These are phyloP conservation scores for Hirtodrosophila alboralis DNA, from an alignment of 2,888 invertebrate genomes.

Conservation along the genomic window DNA sequence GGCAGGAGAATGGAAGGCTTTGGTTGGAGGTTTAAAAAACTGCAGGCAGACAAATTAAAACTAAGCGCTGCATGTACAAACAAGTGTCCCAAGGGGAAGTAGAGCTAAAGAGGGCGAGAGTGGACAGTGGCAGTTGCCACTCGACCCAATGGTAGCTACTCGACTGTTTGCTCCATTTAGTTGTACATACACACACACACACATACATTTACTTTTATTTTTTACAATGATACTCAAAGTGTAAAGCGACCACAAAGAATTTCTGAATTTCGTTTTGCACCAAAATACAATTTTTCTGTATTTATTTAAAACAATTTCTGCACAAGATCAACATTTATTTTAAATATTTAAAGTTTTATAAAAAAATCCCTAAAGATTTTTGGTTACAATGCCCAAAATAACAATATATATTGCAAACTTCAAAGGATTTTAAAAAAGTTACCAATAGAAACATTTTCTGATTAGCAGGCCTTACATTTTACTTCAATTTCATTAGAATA, in stretches of 20 bases:
- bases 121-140: slow-evolving; percentile 20
- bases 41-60: slow-evolving; percentile 75
- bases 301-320: slow-evolving; percentile 26
- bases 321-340: slow-evolving; percentile 6
- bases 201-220: slow-evolving; percentile 44
- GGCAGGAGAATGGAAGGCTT: background rate
- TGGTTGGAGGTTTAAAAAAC: slow-evolving; percentile 38
- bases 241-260: slow-evolving; percentile 48
- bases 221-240: slow-evolving; percentile 59
- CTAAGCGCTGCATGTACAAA: slow-evolving; percentile 73
- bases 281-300: slow-evolving; percentile 19
- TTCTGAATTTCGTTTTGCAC: slow-evolving; percentile 28
- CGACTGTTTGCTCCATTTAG: slow-evolving; percentile 77
- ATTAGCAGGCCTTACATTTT: no score
- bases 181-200: slow-evolving; percentile 36
- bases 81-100: slow-evolving; percentile 35
- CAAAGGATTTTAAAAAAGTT: no score
- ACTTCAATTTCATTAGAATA: no score
- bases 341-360: no score
- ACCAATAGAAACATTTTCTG: no score
- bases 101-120: no score
- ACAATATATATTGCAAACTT: no score
- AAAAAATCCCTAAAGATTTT: no score
- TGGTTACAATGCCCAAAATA: no score
- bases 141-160: slow-evolving; percentile 72